Conservation (phyloP, 1,140 invertebrate species). For the Dysdera silvatica region DNA sequence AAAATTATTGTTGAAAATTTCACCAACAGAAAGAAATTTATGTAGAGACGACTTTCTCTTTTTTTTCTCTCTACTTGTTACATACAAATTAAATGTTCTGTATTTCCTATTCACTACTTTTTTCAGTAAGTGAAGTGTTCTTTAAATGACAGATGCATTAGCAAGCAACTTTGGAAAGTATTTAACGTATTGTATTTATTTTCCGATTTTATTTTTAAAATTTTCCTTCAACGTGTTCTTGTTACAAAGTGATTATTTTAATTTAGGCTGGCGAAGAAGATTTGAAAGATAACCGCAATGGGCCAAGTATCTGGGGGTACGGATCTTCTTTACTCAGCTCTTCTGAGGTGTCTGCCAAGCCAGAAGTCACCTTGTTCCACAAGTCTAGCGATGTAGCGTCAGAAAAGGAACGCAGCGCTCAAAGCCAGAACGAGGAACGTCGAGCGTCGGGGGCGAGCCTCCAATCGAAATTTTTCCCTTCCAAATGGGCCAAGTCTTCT, state of each 20-base stretch:
- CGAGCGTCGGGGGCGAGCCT: not conserved
- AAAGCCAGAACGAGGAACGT: not conserved
- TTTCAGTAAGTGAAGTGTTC: too few species aligned
- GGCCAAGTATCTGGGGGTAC: constrained; percentile 10
- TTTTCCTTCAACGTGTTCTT: not conserved
- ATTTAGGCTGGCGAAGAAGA: constrained; percentile 16
- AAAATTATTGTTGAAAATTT: too few species aligned
- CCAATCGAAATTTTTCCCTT: constrained; percentile 6
- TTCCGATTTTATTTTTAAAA: too few species aligned
- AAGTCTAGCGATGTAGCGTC: constrained; percentile 20
- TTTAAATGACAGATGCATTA: too few species aligned
- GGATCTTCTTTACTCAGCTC: constrained; percentile 10
- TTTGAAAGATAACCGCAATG: constrained; percentile 20
- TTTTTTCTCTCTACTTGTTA: too few species aligned
- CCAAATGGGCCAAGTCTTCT: constrained; percentile 10
- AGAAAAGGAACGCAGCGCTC: constrained; percentile 19
- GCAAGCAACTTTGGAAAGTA: too few species aligned
- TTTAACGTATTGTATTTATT: not conserved
- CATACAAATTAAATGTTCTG: too few species aligned
- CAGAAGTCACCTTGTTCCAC: constrained; percentile 12
- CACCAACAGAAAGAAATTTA: too few species aligned
- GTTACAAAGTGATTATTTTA: not conserved
- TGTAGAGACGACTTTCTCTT: too few species aligned
- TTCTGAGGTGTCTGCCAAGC: constrained; percentile 7
- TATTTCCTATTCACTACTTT: too few species aligned